phyloP scores from a whole-genome alignment of 1,140 invertebrate species.

The Scylla paramamosain region DNA sequence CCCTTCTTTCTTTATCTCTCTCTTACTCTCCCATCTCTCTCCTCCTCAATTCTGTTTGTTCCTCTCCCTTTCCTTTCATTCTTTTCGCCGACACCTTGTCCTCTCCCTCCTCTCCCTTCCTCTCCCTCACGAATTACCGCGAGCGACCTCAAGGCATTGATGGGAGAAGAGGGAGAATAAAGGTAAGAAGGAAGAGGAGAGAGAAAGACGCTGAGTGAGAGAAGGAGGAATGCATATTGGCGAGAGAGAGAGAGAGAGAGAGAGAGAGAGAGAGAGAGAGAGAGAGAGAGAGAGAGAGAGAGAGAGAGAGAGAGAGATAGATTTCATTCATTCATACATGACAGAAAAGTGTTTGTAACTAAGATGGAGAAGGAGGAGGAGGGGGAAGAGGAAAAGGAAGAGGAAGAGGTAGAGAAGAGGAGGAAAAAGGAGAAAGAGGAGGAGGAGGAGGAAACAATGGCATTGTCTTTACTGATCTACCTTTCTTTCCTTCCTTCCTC shows the following conservation, averaged over 20 bases:
- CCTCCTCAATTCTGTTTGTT: background rate
- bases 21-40: background rate
- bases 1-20: background rate
- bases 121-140: constrained; percentile 7
- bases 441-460: too few relatives aligned
- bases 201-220: background rate
- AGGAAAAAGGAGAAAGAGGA: too few relatives aligned
- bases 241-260: background rate
- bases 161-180: background rate
- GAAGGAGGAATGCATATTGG: background rate
- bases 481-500: too few relatives aligned
- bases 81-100: background rate
- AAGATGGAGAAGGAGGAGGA: too few relatives aligned
- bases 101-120: background rate
- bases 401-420: too few relatives aligned
- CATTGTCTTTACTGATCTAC: too few relatives aligned
- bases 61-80: background rate
- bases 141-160: background rate
- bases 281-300: constrained; percentile 23
- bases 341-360: too few relatives aligned
- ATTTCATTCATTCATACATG: too few relatives aligned
- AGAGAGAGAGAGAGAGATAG: background rate
- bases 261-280: background rate
- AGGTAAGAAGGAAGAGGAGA: background rate
- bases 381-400: too few relatives aligned